Base-by-base conservation (phyloP, 92 coral and sea anemone genomes). In the Nematostella vectensis region DNA sequence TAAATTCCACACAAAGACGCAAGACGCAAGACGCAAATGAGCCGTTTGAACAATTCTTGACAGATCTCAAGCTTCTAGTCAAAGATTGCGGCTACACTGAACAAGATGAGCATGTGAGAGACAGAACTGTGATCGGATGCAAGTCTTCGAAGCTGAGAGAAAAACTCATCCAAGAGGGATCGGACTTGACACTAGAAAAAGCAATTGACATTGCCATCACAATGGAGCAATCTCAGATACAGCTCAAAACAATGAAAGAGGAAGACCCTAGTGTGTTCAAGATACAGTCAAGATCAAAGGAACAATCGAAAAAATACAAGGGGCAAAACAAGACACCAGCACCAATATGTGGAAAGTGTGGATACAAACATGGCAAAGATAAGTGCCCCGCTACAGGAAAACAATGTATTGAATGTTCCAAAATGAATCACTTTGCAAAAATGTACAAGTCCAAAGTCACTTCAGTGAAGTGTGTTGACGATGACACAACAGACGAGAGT, bases 111-210 rank as follows among this genome's bases (percentile, higher is more conserved):
- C 43, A 53, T 51, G 74, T 68, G 10, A 16, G 80, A 52, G 73
- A 72, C 42, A 29, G 69, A 58, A 49, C 66, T 6, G 63, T 66
- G 9, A 50, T 51, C 50, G 80, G 80, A 4, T 49, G 62, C 26
- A 29, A 74, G 25, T 36, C 68, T 10, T 20, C 63, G 15, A 74
- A 65, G 53, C 51, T 67, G 16, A 42, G 67, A 73, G 80, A 73
- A 31, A 57, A 40, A 29, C 65, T 65, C 11, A 57, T 65, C 28
- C 61, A 57, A 31, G 74, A 74, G 65, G 79, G 79, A 17, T 57
- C 69, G 2, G 68, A 65, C 22, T 60, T 72, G 12, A 63, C 60
- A 31, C 25, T 64, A 48, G 67, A 72, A 3, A 62, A 4, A 64
- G 79, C 80, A 27, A 44, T 74, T 10, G 74, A 59, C 25, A 74